These are phyloP conservation scores for Platorchestia sp. DNA, from an alignment of 1,140 invertebrate genomes.

Conservation along the genomic window DNA sequence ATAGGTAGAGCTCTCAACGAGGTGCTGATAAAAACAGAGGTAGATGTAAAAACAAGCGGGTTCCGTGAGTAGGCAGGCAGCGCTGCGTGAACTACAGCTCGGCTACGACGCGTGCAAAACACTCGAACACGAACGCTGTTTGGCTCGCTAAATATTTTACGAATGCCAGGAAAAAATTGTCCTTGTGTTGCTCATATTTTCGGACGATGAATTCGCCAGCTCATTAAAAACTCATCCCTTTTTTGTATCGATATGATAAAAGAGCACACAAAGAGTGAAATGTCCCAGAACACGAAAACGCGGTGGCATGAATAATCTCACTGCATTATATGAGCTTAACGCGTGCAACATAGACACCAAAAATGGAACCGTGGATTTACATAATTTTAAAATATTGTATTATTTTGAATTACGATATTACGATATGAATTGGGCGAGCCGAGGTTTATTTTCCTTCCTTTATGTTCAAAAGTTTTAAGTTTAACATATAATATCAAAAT, in stretches of 20 bases:
- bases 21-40: not conserved
- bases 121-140: not conserved
- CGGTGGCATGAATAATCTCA: not conserved
- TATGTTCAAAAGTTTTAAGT: not conserved
- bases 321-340: not conserved
- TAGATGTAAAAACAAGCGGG: not conserved
- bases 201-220: not conserved
- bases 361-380: too few species aligned
- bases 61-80: not conserved
- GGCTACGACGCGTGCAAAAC: not conserved
- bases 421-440: not conserved
- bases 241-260: not conserved
- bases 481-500: not conserved
- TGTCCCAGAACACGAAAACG: not conserved
- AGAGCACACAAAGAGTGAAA: not conserved
- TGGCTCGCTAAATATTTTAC: not conserved
- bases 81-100: not conserved
- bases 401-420: not conserved
- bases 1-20: not conserved
- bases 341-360: not conserved
- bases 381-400: not conserved
- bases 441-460: not conserved
- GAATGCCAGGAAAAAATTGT: not conserved
- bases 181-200: not conserved
- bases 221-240: not conserved